Conservation (phyloP, 1,140 invertebrate species). For the Drosophila tsacasi region DNA sequence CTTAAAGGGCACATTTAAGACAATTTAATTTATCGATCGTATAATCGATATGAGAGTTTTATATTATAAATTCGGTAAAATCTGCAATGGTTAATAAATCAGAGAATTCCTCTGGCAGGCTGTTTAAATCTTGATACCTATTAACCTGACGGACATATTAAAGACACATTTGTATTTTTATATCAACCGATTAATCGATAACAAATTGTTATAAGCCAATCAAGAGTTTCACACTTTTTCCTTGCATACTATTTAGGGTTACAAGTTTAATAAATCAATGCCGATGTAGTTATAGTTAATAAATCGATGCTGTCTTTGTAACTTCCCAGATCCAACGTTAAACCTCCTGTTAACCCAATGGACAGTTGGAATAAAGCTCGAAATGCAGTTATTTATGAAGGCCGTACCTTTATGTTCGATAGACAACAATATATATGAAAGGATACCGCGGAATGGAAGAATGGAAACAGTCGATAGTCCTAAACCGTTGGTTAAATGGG, state of each 20-base stretch:
- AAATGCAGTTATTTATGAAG: conserved; percentile 20
- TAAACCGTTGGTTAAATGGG: conserved; percentile 40
- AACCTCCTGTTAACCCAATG: not conserved
- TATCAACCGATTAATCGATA: not conserved
- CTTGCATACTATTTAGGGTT: not conserved
- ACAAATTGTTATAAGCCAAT: not conserved
- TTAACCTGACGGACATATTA: not conserved
- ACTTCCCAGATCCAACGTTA: not conserved
- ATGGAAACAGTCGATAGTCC: conserved; percentile 8
- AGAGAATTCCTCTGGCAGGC: too few species aligned
- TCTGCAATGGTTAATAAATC: not conserved
- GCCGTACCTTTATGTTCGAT: not conserved
- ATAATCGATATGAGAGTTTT: not conserved
- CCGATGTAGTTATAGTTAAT: not conserved
- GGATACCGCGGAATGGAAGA: conserved; percentile 8
- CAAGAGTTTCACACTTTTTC: not conserved
- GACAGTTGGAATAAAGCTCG: conserved; percentile 1
- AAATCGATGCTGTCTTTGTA: not conserved
- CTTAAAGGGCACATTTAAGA: too few species aligned
- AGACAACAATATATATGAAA: conserved; percentile 13
- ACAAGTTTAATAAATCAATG: not conserved
- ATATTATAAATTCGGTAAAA: not conserved
- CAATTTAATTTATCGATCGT: too few species aligned
- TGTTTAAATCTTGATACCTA: too few species aligned
- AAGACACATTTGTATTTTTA: too few species aligned